phyloP scores from a whole-genome alignment of 1,140 invertebrate genomes.

The Drosophila carrolli region DNA sequence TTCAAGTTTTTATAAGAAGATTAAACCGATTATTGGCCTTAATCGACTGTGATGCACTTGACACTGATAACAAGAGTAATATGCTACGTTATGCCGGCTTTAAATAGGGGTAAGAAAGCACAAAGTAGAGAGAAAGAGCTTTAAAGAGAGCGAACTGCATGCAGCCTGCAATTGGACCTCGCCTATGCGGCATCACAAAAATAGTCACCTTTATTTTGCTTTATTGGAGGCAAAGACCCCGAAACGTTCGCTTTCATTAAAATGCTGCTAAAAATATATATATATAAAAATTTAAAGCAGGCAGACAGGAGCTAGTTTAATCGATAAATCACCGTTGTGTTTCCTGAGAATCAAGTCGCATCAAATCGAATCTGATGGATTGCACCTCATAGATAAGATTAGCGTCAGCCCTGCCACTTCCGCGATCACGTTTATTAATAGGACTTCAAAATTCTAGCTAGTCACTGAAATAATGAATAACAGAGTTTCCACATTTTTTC shows the following conservation, averaged over 20 bases:
- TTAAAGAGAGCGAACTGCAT: conserved; percentile 31
- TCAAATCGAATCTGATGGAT: conserved; percentile 23
- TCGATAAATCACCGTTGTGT: conserved; percentile 31
- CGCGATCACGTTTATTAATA: conserved; percentile 40
- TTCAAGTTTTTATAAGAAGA: conserved; percentile 28
- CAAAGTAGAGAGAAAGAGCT: conserved; percentile 17
- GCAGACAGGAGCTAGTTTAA: conserved; percentile 28
- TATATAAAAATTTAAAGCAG: conserved; percentile 14
- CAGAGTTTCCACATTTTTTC: conserved; percentile 14
- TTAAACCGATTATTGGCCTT: conserved; percentile 34
- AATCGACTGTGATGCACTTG: conserved; percentile 51
- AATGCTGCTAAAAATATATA: conserved; percentile 57
- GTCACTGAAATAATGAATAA: conserved; percentile 14
- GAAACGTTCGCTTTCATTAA: conserved; percentile 55
- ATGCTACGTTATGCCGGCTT: conserved; percentile 58
- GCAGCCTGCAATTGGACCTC: conserved; percentile 49
- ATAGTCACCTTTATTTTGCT: conserved; percentile 41
- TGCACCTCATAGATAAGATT: conserved; percentile 45
- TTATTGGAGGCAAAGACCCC: conserved; percentile 46
- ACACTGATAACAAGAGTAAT: conserved; percentile 60
- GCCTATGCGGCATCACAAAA: conserved; percentile 44
- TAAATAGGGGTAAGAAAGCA: conserved; percentile 1
- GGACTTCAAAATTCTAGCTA: conserved; percentile 29
- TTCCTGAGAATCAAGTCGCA: conserved; percentile 17
- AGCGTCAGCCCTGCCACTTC: conserved; percentile 41